A percentile compares a stretch with the other conserved stretches of the same genome.
These are phyloP conservation scores for Rhynchopsitta pachyrhyncha DNA, from an alignment of 2,113 vertebrate genomes.

Conservation along the genomic window DNA sequence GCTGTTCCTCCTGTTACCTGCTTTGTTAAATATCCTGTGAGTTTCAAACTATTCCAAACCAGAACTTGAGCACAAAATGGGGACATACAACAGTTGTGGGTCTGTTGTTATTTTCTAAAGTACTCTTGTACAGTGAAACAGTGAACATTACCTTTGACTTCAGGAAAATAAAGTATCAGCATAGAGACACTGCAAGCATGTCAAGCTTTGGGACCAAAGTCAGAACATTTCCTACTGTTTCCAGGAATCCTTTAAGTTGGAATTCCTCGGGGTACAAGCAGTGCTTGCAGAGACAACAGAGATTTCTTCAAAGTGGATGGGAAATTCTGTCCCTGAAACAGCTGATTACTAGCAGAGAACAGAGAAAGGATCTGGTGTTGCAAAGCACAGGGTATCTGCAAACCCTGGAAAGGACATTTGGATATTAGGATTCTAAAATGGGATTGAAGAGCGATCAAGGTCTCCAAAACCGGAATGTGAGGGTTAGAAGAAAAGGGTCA, in stretches of 20 bases:
- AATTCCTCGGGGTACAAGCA: not conserved
- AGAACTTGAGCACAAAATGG: not conserved
- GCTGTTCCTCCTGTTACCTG: not conserved
- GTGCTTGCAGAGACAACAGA: not conserved
- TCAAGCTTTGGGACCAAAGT: not conserved
- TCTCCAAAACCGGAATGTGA: not conserved
- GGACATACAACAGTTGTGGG: not conserved
- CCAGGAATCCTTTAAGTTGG: not conserved
- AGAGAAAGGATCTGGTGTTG: not conserved
- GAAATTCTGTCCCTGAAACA: not conserved
- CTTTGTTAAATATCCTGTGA: not conserved
- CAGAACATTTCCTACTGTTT: not conserved
- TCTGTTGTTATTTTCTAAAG: not conserved
- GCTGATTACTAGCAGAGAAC: not conserved
- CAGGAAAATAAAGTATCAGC: not conserved
- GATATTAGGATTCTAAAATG: not conserved
- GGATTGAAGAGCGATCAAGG: not conserved
- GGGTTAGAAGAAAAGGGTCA: not conserved
- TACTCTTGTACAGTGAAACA: not conserved
- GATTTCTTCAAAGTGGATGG: not conserved
- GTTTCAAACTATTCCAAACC: not conserved
- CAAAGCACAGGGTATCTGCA: not conserved
- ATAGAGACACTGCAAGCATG: not conserved
- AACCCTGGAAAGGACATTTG: not conserved
- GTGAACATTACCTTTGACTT: not conserved